Conservation (phyloP, 2,797 vertebrate species). For the Poeciliopsis paucimaculata region DNA sequence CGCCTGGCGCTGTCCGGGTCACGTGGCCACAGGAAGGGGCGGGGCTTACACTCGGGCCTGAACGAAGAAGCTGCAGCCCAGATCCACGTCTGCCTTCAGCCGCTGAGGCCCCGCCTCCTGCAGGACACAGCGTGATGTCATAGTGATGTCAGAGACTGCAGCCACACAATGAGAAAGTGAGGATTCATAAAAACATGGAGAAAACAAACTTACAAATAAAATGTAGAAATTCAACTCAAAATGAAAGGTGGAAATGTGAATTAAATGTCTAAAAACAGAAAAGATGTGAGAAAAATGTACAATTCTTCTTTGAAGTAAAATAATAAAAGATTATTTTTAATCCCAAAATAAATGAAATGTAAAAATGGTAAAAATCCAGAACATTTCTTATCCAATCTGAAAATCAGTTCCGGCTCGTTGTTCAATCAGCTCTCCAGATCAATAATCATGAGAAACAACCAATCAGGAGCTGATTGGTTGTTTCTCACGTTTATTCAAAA, state of each 20-base stretch:
- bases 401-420: too few relatives aligned
- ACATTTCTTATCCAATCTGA: background rate
- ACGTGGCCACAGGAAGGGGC: background rate
- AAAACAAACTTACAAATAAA: background rate
- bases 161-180: background rate
- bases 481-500: background rate
- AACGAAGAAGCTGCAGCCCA: slow-evolving; percentile 91
- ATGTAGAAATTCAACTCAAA: background rate
- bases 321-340: background rate
- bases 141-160: background rate
- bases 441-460: background rate
- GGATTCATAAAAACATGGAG: background rate
- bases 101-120: slow-evolving; percentile 80
- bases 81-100: slow-evolving; percentile 87
- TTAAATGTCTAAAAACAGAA: background rate
- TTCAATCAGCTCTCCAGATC: background rate
- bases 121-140: slow-evolving; percentile 14
- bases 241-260: background rate
- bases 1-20: background rate
- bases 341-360: background rate
- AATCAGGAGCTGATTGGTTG: background rate
- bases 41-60: slow-evolving; percentile 88
- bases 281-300: background rate
- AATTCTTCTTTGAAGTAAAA: background rate
- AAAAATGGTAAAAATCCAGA: background rate